phyloP scores from a whole-genome alignment of 2,888 invertebrate genomes.

The Lycia hirtaria region DNA sequence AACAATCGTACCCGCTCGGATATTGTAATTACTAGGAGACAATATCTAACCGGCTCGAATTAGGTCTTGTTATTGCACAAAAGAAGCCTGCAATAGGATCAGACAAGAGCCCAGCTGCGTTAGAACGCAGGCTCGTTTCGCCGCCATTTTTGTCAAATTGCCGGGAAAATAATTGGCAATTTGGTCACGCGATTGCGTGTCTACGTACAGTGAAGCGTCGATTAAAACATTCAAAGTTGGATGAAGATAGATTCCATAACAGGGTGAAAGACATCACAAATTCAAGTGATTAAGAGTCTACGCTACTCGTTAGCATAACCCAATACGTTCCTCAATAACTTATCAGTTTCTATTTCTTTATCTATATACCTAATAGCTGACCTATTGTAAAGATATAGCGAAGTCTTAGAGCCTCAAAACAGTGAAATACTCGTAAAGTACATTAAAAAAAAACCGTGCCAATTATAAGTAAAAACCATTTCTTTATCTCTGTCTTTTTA shows the following conservation, averaged over 20 bases:
- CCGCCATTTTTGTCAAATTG: slow-evolving; percentile 71
- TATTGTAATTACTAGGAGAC: slow-evolving; percentile 62
- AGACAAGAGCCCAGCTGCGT: slow-evolving; percentile 63
- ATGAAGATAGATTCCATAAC: slow-evolving; percentile 22
- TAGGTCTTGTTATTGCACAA: slow-evolving; percentile 62
- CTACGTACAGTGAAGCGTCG: slow-evolving; percentile 27
- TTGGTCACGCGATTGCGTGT: slow-evolving; percentile 67
- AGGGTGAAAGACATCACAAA: not conserved
- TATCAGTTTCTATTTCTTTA: no score
- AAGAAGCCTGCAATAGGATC: slow-evolving; percentile 57
- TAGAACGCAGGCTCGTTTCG: slow-evolving; percentile 48
- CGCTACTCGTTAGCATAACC: not conserved
- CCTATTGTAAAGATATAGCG: no score
- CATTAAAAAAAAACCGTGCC: no score
- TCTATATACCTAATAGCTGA: no score
- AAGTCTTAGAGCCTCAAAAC: no score
- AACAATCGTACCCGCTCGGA: slow-evolving; percentile 50
- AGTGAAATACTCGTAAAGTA: no score
- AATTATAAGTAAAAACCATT: no score
- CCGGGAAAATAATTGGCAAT: slow-evolving; percentile 61
- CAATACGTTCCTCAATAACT: no score
- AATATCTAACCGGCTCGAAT: slow-evolving; percentile 61
- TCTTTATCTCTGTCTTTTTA: no score
- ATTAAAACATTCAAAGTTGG: slow-evolving; percentile 24
- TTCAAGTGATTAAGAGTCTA: not conserved